Conservation (phyloP, 2,888 invertebrate species). For the Andrena trimmerana region DNA sequence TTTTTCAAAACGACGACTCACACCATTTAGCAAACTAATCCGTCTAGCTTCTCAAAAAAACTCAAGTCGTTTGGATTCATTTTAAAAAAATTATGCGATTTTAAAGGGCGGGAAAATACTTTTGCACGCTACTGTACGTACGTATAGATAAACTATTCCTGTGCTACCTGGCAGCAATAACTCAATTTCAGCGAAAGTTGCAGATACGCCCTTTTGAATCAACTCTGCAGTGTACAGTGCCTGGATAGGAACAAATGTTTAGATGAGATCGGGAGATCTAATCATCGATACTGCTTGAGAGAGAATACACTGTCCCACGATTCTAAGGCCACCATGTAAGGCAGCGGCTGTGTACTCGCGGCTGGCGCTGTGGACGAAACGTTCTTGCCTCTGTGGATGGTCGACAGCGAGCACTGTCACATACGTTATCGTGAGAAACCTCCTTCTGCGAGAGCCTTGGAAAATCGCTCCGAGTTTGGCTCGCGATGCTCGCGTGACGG, state of each 20-base stretch:
- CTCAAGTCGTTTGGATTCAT: too few relatives aligned
- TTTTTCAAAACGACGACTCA: too few relatives aligned
- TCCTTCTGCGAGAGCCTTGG: constrained; percentile 32
- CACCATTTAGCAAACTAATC: too few relatives aligned
- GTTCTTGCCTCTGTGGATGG: constrained; percentile 5
- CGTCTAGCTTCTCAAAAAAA: too few relatives aligned
- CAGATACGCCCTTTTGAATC: too few relatives aligned
- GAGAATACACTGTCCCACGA: constrained; percentile 8
- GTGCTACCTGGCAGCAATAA: too few relatives aligned
- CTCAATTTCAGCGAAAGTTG: too few relatives aligned
- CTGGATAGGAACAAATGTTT: neutral
- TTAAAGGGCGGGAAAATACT: too few relatives aligned
- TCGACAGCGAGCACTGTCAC: constrained; percentile 40
- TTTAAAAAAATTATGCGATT: too few relatives aligned
- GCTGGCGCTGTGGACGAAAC: constrained; percentile 4
- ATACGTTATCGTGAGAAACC: constrained; percentile 38
- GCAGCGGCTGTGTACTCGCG: constrained; percentile 1
- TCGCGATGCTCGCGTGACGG: constrained; percentile 56
- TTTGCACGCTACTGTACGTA: too few relatives aligned
- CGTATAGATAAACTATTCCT: too few relatives aligned
- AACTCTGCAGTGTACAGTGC: neutral
- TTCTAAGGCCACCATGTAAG: neutral
- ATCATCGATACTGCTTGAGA: neutral
- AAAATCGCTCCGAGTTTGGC: constrained; percentile 43
- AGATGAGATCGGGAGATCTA: neutral